phyloP scores from a whole-genome alignment of 1,140 invertebrate genomes.

The Aphelenchoides fujianensis region DNA sequence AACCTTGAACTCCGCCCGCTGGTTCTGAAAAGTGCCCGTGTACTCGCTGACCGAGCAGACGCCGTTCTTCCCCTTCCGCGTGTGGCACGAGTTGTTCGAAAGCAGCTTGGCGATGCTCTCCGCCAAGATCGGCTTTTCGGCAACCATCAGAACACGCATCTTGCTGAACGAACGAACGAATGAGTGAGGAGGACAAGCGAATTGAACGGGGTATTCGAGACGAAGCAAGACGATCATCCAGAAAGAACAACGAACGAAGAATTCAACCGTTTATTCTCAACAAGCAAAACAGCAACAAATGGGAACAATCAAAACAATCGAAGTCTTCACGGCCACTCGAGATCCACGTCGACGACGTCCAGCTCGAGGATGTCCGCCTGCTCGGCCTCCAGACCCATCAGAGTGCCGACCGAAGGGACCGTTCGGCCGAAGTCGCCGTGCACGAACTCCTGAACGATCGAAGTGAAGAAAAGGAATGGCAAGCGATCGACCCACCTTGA shows the following conservation, averaged over 20 bases:
- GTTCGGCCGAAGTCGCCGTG: slow-evolving; percentile 67
- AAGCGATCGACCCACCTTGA: slow-evolving; percentile 17
- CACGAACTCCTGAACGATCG: slow-evolving; percentile 67
- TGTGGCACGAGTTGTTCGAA: slow-evolving; percentile 77
- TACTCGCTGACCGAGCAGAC: slow-evolving; percentile 91
- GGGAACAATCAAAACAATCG: slow-evolving; percentile 37
- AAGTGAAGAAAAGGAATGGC: not conserved
- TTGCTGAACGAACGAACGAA: slow-evolving; percentile 27
- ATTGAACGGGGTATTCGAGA: too few species aligned
- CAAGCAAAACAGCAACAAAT: slow-evolving; percentile 33
- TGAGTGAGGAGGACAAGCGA: too few species aligned
- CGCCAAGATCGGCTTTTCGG: slow-evolving; percentile 96
- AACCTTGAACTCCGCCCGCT: slow-evolving; percentile 63
- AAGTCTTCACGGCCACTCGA: slow-evolving; percentile 63
- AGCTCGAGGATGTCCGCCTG: slow-evolving; percentile 65
- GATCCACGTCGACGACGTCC: slow-evolving; percentile 64
- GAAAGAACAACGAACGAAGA: slow-evolving; percentile 29
- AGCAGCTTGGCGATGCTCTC: slow-evolving; percentile 88
- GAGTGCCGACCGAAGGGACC: slow-evolving; percentile 63
- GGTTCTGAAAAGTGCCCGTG: slow-evolving; percentile 75
- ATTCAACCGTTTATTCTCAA: slow-evolving; percentile 28
- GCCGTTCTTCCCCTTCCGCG: slow-evolving; percentile 82
- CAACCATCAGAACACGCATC: slow-evolving; percentile 94
- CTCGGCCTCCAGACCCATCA: slow-evolving; percentile 62
- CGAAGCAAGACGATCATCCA: too few species aligned